Evolutionary conservation across 2,888 invertebrate genomes (phyloP).

Genomic region (Hermaeophaga mercurialis): DNA sequence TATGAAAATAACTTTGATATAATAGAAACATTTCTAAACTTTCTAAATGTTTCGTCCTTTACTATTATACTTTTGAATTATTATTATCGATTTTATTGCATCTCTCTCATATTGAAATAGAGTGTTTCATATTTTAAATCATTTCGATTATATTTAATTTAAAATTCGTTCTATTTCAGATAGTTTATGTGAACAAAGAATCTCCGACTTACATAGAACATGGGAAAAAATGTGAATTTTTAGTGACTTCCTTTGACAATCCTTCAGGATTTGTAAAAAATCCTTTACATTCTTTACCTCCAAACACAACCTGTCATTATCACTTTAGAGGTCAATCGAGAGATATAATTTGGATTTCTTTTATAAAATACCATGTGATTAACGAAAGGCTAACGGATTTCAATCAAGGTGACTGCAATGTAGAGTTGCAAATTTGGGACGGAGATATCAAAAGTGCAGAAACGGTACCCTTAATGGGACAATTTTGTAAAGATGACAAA

Average conservation of each 20-base stretch:
- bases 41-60: too few species aligned
- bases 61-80: too few species aligned
- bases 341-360: conserved; percentile 83
- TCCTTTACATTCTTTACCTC: conserved; percentile 77
- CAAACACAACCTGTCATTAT: conserved; percentile 82
- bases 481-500: conserved; percentile 78
- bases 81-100: conserved; percentile 21
- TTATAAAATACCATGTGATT: conserved; percentile 80
- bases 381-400: conserved; percentile 62
- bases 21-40: too few species aligned
- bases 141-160: neutral
- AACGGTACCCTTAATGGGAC: conserved; percentile 67
- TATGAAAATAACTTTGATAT: too few species aligned
- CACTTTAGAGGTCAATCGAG: conserved; percentile 76
- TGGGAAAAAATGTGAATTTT: conserved; percentile 76
- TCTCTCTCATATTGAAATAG: neutral
- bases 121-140: too few species aligned
- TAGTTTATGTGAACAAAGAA: conserved; percentile 75
- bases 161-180: too few species aligned
- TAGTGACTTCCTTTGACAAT: conserved; percentile 75
- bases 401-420: conserved; percentile 74
- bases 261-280: conserved; percentile 75
- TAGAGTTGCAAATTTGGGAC: conserved; percentile 74
- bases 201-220: conserved; percentile 76
- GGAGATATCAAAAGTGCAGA: conserved; percentile 62